Evolutionary conservation across 2,113 vertebrate species (phyloP).

Genomic region (Macquaria australasica): DNA sequence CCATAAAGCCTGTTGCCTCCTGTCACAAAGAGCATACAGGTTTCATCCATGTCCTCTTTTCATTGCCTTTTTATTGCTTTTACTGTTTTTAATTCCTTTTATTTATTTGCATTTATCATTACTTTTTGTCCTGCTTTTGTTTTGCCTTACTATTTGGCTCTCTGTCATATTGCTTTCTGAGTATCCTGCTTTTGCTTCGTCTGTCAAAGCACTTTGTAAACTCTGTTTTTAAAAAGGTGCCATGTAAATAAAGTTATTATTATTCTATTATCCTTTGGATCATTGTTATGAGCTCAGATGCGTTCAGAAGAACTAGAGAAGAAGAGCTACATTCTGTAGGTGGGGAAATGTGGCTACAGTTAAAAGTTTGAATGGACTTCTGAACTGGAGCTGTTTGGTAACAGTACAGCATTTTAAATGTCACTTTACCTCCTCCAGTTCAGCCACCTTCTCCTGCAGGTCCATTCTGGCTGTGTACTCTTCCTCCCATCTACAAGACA

Average conservation of each 20-base stretch:
- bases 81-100: too few species aligned
- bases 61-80: too few species aligned
- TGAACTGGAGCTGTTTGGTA: neutral
- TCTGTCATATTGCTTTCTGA: too few species aligned
- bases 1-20: neutral
- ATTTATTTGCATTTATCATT: too few species aligned
- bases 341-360: neutral
- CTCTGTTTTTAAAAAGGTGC: too few species aligned
- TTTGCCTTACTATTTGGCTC: too few species aligned
- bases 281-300: neutral
- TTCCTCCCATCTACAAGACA: constrained; percentile 78
- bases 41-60: too few species aligned
- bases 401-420: neutral
- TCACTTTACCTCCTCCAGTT: constrained; percentile 78
- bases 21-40: neutral
- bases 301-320: neutral
- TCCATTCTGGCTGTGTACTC: constrained; percentile 80
- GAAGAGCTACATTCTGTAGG: neutral
- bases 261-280: neutral
- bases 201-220: too few species aligned
- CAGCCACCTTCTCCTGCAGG: constrained; percentile 79
- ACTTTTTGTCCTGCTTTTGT: too few species aligned
- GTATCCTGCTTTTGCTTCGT: too few species aligned
- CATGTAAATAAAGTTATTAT: too few species aligned
- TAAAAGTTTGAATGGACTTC: neutral